These are phyloP conservation scores for Pseudochaenichthys georgianus DNA, from an alignment of 2,797 vertebrate species.

Conservation along the genomic window DNA sequence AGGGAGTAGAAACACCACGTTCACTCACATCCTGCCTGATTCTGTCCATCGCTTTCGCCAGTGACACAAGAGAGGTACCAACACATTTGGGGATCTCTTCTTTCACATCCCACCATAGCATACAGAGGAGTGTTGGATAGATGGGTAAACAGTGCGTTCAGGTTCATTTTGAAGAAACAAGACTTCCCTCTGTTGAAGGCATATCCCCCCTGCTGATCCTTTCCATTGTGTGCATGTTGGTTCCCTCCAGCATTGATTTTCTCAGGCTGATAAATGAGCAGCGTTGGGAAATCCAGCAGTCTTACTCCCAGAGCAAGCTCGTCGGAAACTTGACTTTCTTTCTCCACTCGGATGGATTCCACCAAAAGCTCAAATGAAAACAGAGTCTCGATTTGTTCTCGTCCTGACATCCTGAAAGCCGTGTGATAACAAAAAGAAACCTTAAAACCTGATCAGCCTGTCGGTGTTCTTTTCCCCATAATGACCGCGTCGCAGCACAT, in stretches of 20 bases:
- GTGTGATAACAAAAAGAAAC: background rate
- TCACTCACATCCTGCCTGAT: conserved; percentile 71
- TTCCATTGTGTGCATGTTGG: background rate
- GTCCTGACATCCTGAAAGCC: conserved; percentile 43
- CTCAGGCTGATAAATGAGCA: conserved; percentile 79
- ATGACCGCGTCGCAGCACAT: too few relatives aligned
- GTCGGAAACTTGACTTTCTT: conserved; percentile 26
- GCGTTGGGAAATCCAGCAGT: conserved; percentile 89
- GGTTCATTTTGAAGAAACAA: conserved; percentile 88
- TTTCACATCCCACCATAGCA: conserved; percentile 81
- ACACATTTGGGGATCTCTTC: conserved; percentile 78
- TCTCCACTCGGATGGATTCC: conserved; percentile 79
- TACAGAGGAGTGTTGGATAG: conserved; percentile 83
- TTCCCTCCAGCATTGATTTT: background rate
- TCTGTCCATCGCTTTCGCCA: conserved; percentile 70
- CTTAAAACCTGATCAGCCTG: too few relatives aligned
- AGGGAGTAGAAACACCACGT: conserved; percentile 64
- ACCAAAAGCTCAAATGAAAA: conserved; percentile 90
- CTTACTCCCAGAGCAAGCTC: conserved; percentile 84
- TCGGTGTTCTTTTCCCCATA: too few relatives aligned
- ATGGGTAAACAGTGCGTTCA: conserved; percentile 75
- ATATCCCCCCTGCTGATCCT: conserved; percentile 25
- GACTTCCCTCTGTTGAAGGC: conserved; percentile 91
- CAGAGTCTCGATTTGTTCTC: conserved; percentile 57
- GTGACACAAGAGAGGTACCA: conserved; percentile 84